Conservation (phyloP, 2,888 invertebrate species). For the Dryadula phaetusa region DNA sequence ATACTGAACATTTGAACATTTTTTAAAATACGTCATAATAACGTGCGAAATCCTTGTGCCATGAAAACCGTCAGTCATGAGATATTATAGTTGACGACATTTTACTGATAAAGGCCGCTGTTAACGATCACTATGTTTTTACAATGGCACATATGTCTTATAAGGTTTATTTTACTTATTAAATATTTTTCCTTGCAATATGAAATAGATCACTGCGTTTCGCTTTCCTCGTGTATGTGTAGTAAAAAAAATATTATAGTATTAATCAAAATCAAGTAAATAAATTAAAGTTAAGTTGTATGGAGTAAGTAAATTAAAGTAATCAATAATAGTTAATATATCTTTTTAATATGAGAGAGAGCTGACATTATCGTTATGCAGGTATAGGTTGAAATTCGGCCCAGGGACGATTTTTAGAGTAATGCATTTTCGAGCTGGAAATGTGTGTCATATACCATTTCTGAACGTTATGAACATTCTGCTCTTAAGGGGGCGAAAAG, state of each 20-base stretch:
- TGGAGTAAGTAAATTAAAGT: too few species aligned
- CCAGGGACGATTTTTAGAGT: too few species aligned
- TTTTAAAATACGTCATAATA: not conserved
- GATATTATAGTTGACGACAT: constrained; percentile 17
- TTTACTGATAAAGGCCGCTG: constrained; percentile 20
- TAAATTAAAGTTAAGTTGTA: too few species aligned
- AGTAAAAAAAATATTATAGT: not conserved
- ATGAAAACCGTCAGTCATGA: constrained; percentile 25
- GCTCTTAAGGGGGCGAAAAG: not conserved
- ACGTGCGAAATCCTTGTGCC: constrained; percentile 13
- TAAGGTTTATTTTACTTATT: not conserved
- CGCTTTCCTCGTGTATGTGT: not conserved
- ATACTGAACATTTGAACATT: too few species aligned
- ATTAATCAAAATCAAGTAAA: too few species aligned
- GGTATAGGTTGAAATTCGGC: too few species aligned
- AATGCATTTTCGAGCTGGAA: constrained; percentile 4
- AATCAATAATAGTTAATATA: too few species aligned
- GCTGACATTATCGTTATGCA: too few species aligned
- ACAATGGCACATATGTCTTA: constrained; percentile 16
- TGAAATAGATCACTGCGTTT: not conserved
- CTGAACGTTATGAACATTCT: not conserved
- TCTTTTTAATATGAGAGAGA: not conserved
- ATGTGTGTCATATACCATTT: too few species aligned
- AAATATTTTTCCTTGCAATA: not conserved
- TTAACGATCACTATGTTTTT: constrained; percentile 18